phyloP scores from a whole-genome alignment of 2,113 vertebrate genomes.

The Opisthocomus hoazin region DNA sequence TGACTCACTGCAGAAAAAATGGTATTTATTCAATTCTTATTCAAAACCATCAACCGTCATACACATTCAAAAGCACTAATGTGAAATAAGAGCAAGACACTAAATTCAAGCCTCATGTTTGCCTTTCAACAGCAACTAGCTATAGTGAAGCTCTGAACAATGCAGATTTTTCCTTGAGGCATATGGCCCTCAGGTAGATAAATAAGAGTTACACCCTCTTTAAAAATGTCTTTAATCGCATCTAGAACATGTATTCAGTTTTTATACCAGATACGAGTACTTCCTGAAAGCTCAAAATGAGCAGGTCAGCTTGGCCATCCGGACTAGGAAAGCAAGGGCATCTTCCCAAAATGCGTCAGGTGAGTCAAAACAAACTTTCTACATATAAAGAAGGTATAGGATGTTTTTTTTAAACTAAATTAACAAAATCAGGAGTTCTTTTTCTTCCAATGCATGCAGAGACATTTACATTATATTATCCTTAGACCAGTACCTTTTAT shows the following conservation, averaged over 20 bases:
- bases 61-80: background rate
- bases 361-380: background rate
- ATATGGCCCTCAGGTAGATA: background rate
- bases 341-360: background rate
- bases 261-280: background rate
- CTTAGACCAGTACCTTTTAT: background rate
- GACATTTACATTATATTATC: background rate
- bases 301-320: background rate
- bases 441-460: background rate
- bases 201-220: background rate
- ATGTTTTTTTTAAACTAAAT: background rate
- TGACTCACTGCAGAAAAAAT: background rate
- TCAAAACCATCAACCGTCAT: background rate
- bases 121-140: background rate
- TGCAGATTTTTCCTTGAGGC: background rate
- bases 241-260: background rate
- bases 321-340: background rate
- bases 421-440: background rate
- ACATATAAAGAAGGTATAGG: fast-evolving
- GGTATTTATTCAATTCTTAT: slow-evolving; percentile 5
- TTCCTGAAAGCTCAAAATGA: background rate
- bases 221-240: background rate
- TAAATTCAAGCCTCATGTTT: background rate
- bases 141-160: background rate
- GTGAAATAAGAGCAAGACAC: background rate